Percentiles rank a stretch among this genome's conserved stretches.
phyloP scores from a whole-genome alignment of 1,140 invertebrate species.

The Ceratoteleas bidentatus region DNA sequence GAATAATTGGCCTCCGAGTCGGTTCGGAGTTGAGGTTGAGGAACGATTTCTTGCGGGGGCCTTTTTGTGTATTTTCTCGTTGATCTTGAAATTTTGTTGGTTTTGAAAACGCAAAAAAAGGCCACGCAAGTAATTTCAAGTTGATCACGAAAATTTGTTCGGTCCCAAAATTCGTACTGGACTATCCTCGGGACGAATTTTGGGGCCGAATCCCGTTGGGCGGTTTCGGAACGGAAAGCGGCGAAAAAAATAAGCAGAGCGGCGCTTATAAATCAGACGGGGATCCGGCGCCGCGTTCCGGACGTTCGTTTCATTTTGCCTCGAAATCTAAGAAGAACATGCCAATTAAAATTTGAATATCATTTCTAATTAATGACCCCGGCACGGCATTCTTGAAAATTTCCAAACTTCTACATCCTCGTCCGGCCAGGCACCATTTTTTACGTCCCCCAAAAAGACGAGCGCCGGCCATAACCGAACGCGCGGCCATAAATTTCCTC shows the following conservation, averaged over 20 bases:
- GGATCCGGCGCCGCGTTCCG: not conserved
- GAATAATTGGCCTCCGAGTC: not conserved
- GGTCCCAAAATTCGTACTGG: too few relatives aligned
- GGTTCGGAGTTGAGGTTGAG: too few relatives aligned
- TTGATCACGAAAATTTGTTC: too few relatives aligned
- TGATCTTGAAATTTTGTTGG: too few relatives aligned
- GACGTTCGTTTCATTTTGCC: not conserved
- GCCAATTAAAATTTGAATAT: not conserved
- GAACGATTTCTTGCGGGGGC: too few relatives aligned
- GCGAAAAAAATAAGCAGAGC: too few relatives aligned
- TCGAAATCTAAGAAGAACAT: not conserved
- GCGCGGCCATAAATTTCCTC: slow-evolving; percentile 19
- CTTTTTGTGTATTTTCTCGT: too few relatives aligned
- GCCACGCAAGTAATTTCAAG: too few relatives aligned
- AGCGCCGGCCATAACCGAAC: not conserved
- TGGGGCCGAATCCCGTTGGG: too few relatives aligned
- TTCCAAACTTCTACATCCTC: slow-evolving; percentile 1
- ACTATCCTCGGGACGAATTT: too few relatives aligned
- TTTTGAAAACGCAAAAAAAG: too few relatives aligned
- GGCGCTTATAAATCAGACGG: not conserved
- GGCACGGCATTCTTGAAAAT: not conserved
- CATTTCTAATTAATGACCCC: not conserved
- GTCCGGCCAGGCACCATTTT: not conserved
- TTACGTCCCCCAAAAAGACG: not conserved
- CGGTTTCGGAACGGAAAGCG: too few relatives aligned